A percentile compares a stretch with the other conserved stretches of the same genome.
phyloP scores from a whole-genome alignment of 2,797 vertebrate species.

The Neosilurus mollespiculum region DNA sequence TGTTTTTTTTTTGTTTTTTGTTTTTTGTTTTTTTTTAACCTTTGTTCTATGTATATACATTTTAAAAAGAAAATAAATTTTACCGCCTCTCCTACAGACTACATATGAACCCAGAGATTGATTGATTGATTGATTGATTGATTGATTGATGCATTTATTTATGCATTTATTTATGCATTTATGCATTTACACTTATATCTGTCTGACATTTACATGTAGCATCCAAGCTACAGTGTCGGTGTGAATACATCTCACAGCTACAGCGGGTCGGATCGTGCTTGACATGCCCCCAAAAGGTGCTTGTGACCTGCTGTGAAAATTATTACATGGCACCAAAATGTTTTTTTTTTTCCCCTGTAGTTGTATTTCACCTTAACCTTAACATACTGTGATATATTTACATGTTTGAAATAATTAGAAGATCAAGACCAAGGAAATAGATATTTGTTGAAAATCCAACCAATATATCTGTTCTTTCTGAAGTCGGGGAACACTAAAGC shows the following conservation, averaged over 20 bases:
- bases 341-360: not conserved
- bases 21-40: no score
- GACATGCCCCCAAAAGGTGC: not conserved
- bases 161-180: no score
- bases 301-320: not conserved
- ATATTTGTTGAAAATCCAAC: no score
- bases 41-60: no score
- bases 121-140: no score
- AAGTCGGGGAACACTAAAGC: not conserved
- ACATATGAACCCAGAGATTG: not conserved
- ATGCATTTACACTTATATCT: not conserved
- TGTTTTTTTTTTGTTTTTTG: no score
- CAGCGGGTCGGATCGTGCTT: not conserved
- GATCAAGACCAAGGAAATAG: not conserved
- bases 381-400: no score
- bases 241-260: not conserved
- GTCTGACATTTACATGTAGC: not conserved
- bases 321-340: not conserved
- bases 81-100: not conserved
- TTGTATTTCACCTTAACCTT: not conserved
- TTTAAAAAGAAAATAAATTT: no score
- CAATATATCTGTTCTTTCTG: not conserved
- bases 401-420: not conserved
- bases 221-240: not conserved
- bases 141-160: no score